Evolutionary conservation across 1,140 invertebrate species (phyloP), one percentile per base, ranked within the genome.

Genomic region (Hypsibius dujardini): DNA sequence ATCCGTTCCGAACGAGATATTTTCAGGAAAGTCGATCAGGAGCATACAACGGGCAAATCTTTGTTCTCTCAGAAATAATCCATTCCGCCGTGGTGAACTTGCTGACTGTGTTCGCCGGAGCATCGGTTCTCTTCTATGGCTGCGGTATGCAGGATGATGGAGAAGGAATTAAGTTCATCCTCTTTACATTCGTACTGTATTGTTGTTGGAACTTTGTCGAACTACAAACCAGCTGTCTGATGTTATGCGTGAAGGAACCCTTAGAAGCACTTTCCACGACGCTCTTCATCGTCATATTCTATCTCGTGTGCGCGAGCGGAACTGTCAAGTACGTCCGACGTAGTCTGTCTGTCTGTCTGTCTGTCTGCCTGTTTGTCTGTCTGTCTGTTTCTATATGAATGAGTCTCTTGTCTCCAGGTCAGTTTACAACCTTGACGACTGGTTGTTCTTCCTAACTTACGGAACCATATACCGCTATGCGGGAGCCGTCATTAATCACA

Each of bases 371-470:
- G 28, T 28, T 28, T 28, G 28, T 28, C 28, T 28, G 28, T 28
- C 28, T 28, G 28, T 28, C 28, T 28, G 28, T 28, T 28, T 28
- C 28, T 28, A 28, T 28, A 28, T 28, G 28, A 28, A 28, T 28
- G 28, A 28, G 28, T 28, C 28, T 72, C 40, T 71, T 69, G 70
- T 72, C 73, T 72, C 46, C 71, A 79, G 79, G 71, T 76, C 79
- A 2, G 72, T 81, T 7, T 74, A 77, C 7, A 85, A 86, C 1
- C 81, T 88, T 62, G 86, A 88, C 75, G 87, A 90, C 47, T 89
- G 87, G 86, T 78, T 90, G 3, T 86, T 86, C 75, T 89, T 89
- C 76, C 76, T 88, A n/a, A 88, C 86, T 0, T 90, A 88, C 76
- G 84, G 84, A 1, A 87, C 86, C 1, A 87, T 90, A 76, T 85